Conservation (phyloP, 2,888 invertebrate genomes). For the Aelia acuminata region DNA sequence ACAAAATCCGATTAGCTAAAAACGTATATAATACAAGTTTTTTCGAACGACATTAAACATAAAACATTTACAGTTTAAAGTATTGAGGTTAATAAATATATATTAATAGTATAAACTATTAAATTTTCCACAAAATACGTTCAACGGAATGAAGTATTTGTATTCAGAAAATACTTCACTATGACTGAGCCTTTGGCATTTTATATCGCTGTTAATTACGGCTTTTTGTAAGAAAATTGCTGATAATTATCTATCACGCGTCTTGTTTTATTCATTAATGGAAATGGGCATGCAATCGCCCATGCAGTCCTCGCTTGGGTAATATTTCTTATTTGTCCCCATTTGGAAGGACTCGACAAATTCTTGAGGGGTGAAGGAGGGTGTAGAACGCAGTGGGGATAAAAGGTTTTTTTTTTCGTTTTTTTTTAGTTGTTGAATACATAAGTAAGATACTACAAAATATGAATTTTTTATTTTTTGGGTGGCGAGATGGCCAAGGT, state of each 20-base stretch:
- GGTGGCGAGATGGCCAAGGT: no score
- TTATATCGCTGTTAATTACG: slow-evolving; percentile 17
- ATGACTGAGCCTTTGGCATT: not conserved
- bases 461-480: no score
- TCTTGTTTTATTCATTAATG: slow-evolving; percentile 32
- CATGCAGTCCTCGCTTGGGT: not conserved
- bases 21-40: no score
- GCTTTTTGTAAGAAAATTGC: slow-evolving; percentile 28
- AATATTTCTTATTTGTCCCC: not conserved
- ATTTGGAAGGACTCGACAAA: slow-evolving; percentile 7
- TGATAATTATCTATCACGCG: slow-evolving; percentile 32
- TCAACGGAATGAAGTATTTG: not conserved
- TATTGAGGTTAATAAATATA: no score
- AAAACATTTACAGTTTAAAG: no score
- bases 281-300: slow-evolving; percentile 21
- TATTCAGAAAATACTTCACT: not conserved
- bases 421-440: no score
- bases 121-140: not conserved
- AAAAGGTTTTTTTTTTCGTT: no score
- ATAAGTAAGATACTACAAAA: no score
- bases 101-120: no score
- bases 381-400: no score
- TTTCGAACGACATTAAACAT: no score
- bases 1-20: no score
- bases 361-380: not conserved